These are phyloP conservation scores for Temnothorax curvispinosus DNA, from an alignment of 1,140 invertebrate species.

Conservation along the genomic window DNA sequence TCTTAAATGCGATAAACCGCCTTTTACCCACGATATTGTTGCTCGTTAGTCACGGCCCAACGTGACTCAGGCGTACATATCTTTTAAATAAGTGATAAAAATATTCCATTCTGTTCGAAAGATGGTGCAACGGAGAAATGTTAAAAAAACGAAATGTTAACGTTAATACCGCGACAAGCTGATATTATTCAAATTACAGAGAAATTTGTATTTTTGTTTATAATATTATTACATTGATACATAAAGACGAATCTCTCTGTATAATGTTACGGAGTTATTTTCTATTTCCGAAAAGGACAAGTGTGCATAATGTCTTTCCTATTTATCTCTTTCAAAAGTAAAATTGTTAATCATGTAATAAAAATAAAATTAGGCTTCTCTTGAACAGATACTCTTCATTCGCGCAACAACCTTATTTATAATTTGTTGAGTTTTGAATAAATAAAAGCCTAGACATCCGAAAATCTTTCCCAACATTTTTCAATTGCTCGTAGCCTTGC, in stretches of 20 bases:
- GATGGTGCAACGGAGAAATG: neutral
- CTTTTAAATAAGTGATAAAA: conserved; percentile 22
- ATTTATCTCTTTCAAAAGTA: neutral
- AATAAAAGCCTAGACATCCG: neutral
- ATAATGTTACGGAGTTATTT: too few relatives aligned
- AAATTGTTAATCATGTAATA: neutral
- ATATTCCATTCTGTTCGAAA: neutral
- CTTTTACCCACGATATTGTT: conserved; percentile 13
- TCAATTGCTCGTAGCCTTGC: neutral
- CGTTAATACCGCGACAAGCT: neutral
- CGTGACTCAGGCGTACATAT: conserved; percentile 37
- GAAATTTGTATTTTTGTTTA: neutral
- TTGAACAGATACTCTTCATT: neutral
- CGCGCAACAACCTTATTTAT: neutral
- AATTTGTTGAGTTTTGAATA: neutral
- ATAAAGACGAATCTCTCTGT: neutral
- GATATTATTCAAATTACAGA: neutral
- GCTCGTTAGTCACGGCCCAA: conserved; percentile 21
- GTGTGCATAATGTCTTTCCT: neutral
- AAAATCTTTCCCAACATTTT: neutral
- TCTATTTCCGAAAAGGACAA: neutral
- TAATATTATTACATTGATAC: neutral
- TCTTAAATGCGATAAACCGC: conserved; percentile 1
- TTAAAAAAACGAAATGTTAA: neutral
- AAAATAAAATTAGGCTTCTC: neutral